A percentile compares a stretch with the other conserved stretches of the same genome.
These are phyloP conservation scores for Drosophila prosaltans DNA, from an alignment of 1,140 invertebrate genomes.

Conservation along the genomic window DNA sequence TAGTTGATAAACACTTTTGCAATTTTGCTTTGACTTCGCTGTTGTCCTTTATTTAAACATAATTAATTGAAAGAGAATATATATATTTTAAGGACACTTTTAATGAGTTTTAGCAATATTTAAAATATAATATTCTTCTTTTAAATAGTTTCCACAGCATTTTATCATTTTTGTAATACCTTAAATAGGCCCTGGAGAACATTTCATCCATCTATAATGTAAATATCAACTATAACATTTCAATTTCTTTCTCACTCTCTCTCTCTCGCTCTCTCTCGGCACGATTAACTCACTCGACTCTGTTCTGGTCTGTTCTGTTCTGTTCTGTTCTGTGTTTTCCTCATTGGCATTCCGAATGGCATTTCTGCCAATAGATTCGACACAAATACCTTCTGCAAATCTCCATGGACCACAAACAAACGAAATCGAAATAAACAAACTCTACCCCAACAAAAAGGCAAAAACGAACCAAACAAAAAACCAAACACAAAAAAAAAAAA, in stretches of 20 bases:
- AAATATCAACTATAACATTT: conserved; percentile 15
- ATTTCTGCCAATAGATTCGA: conserved; percentile 25
- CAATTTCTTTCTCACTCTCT: no score
- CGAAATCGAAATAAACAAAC: conserved; percentile 22
- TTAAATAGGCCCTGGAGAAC: conserved; percentile 5
- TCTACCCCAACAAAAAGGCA: neutral
- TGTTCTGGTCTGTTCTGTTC: neutral
- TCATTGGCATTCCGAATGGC: conserved; percentile 11
- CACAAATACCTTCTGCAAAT: conserved; percentile 23
- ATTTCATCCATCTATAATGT: neutral
- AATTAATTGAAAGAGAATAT: no score
- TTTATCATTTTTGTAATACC: neutral
- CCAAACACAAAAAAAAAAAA: neutral
- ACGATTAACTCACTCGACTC: conserved; percentile 15
- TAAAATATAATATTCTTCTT: no score
- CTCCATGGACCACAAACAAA: conserved; percentile 23
- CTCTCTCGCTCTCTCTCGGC: neutral
- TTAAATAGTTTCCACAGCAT: neutral
- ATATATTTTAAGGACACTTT: no score
- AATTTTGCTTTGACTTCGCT: no score
- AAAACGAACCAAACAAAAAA: conserved; percentile 2
- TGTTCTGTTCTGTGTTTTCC: neutral
- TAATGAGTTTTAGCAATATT: no score
- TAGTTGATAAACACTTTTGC: no score
- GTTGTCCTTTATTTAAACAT: no score